phyloP scores from a whole-genome alignment of 35 echinoderm and acorn worm species.

The Stichopus chloronotus region DNA sequence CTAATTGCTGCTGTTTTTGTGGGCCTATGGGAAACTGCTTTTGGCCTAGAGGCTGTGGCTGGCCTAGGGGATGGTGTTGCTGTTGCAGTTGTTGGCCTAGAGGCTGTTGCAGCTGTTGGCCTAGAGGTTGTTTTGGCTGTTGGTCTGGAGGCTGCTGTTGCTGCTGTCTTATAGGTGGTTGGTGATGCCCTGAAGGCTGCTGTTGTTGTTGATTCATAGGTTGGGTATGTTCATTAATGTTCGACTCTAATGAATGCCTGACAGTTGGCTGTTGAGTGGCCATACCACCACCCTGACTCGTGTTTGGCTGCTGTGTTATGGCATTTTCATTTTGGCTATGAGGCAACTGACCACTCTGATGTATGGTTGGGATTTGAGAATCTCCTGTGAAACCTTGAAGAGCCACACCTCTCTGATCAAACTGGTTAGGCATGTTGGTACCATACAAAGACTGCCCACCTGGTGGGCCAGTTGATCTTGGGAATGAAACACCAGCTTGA shows the following conservation, averaged over 20 bases:
- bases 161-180: background rate
- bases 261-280: slow-evolving; percentile 8
- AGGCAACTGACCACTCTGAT: background rate
- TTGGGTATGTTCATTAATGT: background rate
- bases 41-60: background rate
- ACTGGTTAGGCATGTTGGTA: background rate
- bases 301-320: background rate
- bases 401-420: background rate
- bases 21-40: too few relatives aligned
- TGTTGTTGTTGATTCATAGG: slow-evolving; percentile 9
- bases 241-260: background rate
- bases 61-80: background rate
- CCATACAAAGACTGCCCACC: slow-evolving; percentile 7
- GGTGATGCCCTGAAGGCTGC: background rate
- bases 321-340: background rate
- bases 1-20: too few relatives aligned
- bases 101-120: background rate
- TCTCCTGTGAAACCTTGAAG: background rate
- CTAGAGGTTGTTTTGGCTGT: background rate
- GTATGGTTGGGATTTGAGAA: slow-evolving; percentile 13
- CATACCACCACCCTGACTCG: background rate
- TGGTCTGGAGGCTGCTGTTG: background rate
- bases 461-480: background rate
- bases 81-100: background rate
- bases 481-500: background rate